phyloP scores from a whole-genome alignment of 1,140 invertebrate genomes.

The Lordiphosa stackelbergi region DNA sequence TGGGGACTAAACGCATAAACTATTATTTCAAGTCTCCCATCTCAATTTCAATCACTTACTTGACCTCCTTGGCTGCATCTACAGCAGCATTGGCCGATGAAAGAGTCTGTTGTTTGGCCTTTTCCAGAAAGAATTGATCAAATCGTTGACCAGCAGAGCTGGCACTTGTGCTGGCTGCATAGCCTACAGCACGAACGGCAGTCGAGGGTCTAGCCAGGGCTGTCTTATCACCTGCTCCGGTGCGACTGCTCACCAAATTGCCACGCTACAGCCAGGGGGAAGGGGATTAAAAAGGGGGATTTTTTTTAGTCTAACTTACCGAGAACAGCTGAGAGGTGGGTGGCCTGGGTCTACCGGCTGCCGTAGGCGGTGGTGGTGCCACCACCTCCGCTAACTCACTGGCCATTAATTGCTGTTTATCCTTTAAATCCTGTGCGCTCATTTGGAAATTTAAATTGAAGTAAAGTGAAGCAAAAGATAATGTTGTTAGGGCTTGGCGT shows the following conservation, averaged over 20 bases:
- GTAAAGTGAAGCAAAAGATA: not conserved
- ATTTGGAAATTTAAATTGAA: conserved; percentile 6
- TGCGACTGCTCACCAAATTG: conserved; percentile 62
- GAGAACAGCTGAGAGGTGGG: conserved; percentile 71
- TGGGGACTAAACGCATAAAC: conserved; percentile 82
- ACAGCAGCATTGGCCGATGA: conserved; percentile 77
- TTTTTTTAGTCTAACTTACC: conserved; percentile 21
- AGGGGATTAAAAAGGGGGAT: not conserved
- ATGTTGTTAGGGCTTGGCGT: not conserved
- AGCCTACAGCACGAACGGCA: conserved; percentile 95
- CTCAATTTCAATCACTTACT: conserved; percentile 37
- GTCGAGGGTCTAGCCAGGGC: conserved; percentile 89
- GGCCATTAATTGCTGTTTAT: not conserved
- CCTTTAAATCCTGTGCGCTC: conserved; percentile 17
- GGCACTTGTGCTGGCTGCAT: conserved; percentile 83
- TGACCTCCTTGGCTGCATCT: conserved; percentile 83
- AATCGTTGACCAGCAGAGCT: conserved; percentile 80
- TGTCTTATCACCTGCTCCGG: conserved; percentile 54
- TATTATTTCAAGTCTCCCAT: not conserved
- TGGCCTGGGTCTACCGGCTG: conserved; percentile 63
- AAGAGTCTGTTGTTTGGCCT: conserved; percentile 76
- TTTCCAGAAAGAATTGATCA: conserved; percentile 87
- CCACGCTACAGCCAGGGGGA: conserved; percentile 38
- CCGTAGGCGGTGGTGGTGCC: conserved; percentile 61
- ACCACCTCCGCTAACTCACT: conserved; percentile 17